Evolutionary conservation across 2,113 vertebrate genomes (phyloP).

Genomic region (Triplophysa rosa): DNA sequence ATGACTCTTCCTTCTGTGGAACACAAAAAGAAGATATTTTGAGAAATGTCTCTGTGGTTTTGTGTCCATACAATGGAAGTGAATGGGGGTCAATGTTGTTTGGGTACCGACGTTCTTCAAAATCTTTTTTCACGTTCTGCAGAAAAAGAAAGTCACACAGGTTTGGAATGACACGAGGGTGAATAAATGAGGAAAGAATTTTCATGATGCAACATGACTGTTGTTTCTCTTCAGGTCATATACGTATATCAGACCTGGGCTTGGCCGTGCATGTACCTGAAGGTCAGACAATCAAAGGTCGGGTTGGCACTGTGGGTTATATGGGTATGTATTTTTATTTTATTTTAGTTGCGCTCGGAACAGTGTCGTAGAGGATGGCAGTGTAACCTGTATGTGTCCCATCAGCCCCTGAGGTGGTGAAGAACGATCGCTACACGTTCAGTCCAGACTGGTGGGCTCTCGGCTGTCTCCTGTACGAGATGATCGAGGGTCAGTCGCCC

Average conservation of each 20-base stretch:
- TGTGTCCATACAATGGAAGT: too few species aligned
- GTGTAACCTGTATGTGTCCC: constrained; percentile 13
- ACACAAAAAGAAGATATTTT: not conserved
- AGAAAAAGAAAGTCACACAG: too few species aligned
- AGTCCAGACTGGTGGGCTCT: constrained; percentile 98
- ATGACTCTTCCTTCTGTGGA: too few species aligned
- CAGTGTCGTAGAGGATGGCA: too few species aligned
- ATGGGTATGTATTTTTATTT: constrained; percentile 83
- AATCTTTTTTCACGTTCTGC: too few species aligned
- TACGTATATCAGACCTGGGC: constrained; percentile 95
- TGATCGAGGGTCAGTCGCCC: constrained; percentile 96
- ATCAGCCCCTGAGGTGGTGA: constrained; percentile 93
- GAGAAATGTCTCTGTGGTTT: not conserved
- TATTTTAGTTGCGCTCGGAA: too few species aligned
- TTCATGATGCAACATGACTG: not conserved
- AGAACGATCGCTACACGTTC: constrained; percentile 92
- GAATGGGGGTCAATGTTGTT: too few species aligned
- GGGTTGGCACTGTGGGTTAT: constrained; percentile 98
- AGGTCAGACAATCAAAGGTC: constrained; percentile 91
- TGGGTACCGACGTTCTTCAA: too few species aligned
- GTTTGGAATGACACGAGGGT: too few species aligned
- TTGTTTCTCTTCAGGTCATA: constrained; percentile 82
- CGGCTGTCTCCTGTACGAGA: constrained; percentile 94
- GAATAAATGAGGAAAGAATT: not conserved
- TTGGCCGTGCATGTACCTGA: constrained; percentile 91